Conservation (phyloP, 1,140 invertebrate genomes). For the Monochamus saltuarius region DNA sequence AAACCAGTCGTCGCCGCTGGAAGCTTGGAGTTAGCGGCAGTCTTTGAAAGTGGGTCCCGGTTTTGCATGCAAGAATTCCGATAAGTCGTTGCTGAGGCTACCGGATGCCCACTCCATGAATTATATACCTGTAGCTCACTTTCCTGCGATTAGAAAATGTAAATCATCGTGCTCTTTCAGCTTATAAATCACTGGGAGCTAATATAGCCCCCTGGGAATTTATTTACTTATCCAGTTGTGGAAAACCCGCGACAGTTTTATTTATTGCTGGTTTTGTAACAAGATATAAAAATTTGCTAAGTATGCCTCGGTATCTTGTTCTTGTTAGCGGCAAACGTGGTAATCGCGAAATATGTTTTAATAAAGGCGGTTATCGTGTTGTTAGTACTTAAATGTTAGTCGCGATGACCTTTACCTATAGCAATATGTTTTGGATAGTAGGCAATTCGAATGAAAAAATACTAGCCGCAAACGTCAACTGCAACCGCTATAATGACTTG, state of each 20-base stretch:
- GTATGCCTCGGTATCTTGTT: slow-evolving; percentile 14
- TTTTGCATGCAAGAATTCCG: slow-evolving; percentile 32
- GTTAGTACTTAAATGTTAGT: background rate
- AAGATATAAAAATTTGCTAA: slow-evolving; percentile 20
- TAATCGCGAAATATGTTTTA: slow-evolving; percentile 9
- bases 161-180: slow-evolving; percentile 28
- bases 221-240: slow-evolving; percentile 21
- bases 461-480: too few relatives aligned
- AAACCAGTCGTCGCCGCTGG: slow-evolving; percentile 5
- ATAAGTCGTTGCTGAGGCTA: slow-evolving; percentile 27
- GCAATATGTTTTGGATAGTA: too few relatives aligned
- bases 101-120: slow-evolving; percentile 36
- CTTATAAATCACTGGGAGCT: slow-evolving; percentile 17
- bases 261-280: slow-evolving; percentile 1
- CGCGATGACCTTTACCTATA: too few relatives aligned
- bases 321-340: background rate
- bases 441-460: too few relatives aligned
- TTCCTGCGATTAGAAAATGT: slow-evolving; percentile 39
- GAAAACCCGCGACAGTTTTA: slow-evolving; percentile 5
- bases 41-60: background rate
- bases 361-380: slow-evolving; percentile 2
- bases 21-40: background rate
- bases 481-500: too few relatives aligned
- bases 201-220: slow-evolving; percentile 18
- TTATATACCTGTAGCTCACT: slow-evolving; percentile 34